Base-by-base conservation (phyloP, 1,140 invertebrate genomes). In the Drosophila paulistorum region DNA sequence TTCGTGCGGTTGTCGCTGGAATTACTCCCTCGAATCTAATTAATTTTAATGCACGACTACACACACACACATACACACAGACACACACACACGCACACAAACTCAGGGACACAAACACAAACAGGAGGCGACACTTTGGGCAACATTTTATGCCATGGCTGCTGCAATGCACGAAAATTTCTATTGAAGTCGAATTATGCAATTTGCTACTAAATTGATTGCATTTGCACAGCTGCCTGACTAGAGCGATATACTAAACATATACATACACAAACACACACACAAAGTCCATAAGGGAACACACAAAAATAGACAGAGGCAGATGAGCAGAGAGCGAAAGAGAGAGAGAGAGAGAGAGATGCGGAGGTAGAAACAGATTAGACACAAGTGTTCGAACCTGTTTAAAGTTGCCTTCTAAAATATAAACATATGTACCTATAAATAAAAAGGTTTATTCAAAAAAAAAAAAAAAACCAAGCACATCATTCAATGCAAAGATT, bases 11-110 rank as follows among this genome's bases (percentile, higher is more conserved):
- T 86, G 83, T 81, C 80, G 83, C 81, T 91, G 79, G 87, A 90
- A 91, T 91, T 90, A 90, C 84, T 90, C 85, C 90, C 87, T 90
- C 85, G 90, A 90, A 91, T 91, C 90, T 91, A 91, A 91, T 91
- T 91, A 91, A 91, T 91, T 91, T 91, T 91, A 91, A 91, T 91
- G 90, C 90, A 84, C 90, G 76, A 86, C 74, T 83, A 86, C 82
- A 90, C 71, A 67, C 75, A 66, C 51, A 60, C 66, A 77, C 51
- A 81, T 57, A 41, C 45, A 68, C 10, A 65, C 65, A 67, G 54
- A 63, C 51, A 55, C 35, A 58, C 48, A 57, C 23, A 65, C 61
- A 65, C 20, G 58, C 2, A 71, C 33, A 71, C 45, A 65, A 45
- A 65, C 33, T 51, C 5, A 55, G 45, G 48, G 14, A 54, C 26